Evolutionary conservation across 2,888 invertebrate genomes (phyloP).

Genomic region (Pollenia amentaria): DNA sequence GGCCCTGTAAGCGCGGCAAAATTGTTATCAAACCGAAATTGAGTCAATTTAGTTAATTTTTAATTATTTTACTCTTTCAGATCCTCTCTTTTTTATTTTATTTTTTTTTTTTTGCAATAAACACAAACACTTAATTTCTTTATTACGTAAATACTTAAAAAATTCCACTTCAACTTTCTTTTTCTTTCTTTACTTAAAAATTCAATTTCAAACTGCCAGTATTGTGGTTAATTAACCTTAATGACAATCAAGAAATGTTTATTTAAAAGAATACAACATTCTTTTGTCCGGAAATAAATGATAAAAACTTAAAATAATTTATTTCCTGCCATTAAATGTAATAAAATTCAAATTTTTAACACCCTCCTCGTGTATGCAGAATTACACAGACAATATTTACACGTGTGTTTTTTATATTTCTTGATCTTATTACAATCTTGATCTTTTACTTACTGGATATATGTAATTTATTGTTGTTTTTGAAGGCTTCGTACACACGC

Average conservation of each 20-base stretch:
- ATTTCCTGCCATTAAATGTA: constrained; percentile 52
- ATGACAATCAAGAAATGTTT: not conserved
- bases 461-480: constrained; percentile 20
- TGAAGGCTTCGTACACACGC: constrained; percentile 1
- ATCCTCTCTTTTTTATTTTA: too few relatives aligned
- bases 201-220: not conserved
- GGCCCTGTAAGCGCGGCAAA: too few relatives aligned
- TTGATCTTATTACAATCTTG: constrained; percentile 34
- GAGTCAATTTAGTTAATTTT: too few relatives aligned
- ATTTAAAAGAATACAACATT: constrained; percentile 6
- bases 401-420: constrained; percentile 45
- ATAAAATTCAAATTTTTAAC: constrained; percentile 26
- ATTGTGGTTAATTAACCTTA: constrained; percentile 17
- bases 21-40: too few relatives aligned
- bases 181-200: not conserved
- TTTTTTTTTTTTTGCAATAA: too few relatives aligned
- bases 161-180: not conserved
- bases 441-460: not conserved
- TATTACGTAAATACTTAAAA: not conserved
- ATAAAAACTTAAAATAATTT: constrained; percentile 45
- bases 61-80: too few relatives aligned
- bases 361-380: not conserved
- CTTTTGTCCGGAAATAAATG: constrained; percentile 53
- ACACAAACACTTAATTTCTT: too few relatives aligned
- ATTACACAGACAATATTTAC: not conserved